Conservation (phyloP, 2,113 vertebrate genomes). For the Solenodon paradoxus region DNA sequence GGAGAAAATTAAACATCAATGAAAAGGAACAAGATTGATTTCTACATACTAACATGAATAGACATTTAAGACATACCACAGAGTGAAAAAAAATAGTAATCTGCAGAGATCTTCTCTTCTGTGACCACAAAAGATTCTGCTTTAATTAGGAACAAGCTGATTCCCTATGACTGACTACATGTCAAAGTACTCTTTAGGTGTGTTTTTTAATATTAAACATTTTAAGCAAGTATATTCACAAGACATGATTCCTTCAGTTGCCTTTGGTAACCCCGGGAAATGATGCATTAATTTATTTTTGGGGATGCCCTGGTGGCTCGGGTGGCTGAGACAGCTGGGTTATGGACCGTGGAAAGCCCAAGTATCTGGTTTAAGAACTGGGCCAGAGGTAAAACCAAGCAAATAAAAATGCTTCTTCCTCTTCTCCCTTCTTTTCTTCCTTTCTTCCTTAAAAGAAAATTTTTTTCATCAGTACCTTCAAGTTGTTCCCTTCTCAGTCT, state of each 20-base stretch:
- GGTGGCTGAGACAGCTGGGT: too few relatives aligned
- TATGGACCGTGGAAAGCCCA: too few relatives aligned
- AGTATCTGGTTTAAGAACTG: too few relatives aligned
- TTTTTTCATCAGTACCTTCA: not conserved
- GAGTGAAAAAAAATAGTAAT: not conserved
- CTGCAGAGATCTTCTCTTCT: not conserved
- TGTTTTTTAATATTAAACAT: not conserved
- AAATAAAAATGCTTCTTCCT: too few relatives aligned
- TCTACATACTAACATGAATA: not conserved
- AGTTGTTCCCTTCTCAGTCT: not conserved
- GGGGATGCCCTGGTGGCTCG: too few relatives aligned
- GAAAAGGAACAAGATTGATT: not conserved
- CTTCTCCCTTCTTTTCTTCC: too few relatives aligned
- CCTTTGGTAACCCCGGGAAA: not conserved
- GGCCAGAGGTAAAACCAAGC: too few relatives aligned
- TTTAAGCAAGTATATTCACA: not conserved
- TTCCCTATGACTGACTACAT: not conserved
- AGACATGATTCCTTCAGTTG: not conserved
- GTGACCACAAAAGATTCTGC: not conserved
- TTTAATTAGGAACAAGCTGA: slow-evolving; percentile 22
- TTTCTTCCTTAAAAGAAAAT: too few relatives aligned
- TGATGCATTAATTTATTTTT: not conserved
- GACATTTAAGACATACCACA: not conserved
- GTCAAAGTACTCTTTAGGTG: not conserved
- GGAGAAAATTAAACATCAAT: not conserved